phyloP scores from a whole-genome alignment of 2,797 vertebrate genomes.

The Basileuterus tristriatus region DNA sequence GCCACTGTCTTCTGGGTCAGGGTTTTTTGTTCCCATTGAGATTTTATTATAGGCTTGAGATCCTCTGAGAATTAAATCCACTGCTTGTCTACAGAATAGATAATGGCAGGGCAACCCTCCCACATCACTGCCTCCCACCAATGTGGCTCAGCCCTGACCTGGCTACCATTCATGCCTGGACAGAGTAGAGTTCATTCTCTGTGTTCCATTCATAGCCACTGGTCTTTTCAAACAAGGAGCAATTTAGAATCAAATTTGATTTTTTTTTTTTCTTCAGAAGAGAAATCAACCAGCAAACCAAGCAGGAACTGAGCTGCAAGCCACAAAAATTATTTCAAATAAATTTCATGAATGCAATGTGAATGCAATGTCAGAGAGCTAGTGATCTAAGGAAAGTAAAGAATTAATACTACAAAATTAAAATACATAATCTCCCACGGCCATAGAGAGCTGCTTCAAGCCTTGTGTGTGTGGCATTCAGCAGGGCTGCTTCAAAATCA shows the following conservation, averaged over 20 bases:
- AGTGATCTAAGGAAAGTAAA: not conserved
- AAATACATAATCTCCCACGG: not conserved
- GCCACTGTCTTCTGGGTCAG: conserved; percentile 22
- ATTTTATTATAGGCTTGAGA: conserved; percentile 45
- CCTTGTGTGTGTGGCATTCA: not conserved
- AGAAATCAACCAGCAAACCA: conserved; percentile 1
- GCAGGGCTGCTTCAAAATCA: not conserved
- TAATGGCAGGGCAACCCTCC: conserved; percentile 51
- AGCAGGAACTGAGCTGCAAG: not conserved
- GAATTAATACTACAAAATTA: not conserved
- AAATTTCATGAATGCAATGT: not conserved
- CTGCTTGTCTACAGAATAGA: conserved; percentile 39
- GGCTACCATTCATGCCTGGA: conserved; percentile 47
- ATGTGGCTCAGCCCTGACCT: conserved; percentile 14
- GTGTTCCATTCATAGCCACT: conserved; percentile 26
- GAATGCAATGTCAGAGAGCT: not conserved
- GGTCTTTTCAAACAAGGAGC: conserved; percentile 29
- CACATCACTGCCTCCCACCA: conserved; percentile 48
- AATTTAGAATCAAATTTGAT: conserved; percentile 24
- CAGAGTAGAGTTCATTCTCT: conserved; percentile 24
- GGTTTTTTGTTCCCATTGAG: conserved; percentile 30
- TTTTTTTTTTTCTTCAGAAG: not conserved
- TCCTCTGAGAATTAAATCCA: conserved; percentile 43
- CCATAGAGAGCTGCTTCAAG: not conserved
- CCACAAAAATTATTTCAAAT: not conserved